phyloP scores from a whole-genome alignment of 2,113 vertebrate species.

The Meriones unguiculatus region DNA sequence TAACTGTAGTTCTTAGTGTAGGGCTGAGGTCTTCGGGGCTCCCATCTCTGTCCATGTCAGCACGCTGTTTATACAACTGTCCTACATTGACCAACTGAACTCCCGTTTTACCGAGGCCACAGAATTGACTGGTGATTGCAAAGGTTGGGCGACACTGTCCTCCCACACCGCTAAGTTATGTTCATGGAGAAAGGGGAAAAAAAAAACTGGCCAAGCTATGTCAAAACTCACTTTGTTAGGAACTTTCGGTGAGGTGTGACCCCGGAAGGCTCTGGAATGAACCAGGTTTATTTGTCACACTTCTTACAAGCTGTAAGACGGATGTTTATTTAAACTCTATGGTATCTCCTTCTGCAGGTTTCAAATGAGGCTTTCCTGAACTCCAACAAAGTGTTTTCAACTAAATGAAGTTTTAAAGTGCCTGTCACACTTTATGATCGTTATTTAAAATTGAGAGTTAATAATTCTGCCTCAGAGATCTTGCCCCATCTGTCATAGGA shows the following conservation, averaged over 20 bases:
- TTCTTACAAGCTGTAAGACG: neutral
- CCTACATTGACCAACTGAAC: neutral
- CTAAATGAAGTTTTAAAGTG: slow-evolving; percentile 56
- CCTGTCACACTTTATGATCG: neutral
- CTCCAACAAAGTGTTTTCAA: neutral
- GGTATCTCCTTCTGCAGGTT: neutral
- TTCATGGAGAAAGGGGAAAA: neutral
- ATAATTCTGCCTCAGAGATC: neutral
- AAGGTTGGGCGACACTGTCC: neutral
- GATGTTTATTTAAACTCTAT: neutral
- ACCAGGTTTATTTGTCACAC: neutral
- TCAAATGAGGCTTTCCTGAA: slow-evolving; percentile 13
- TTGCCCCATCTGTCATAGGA: neutral
- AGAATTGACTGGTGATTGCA: neutral
- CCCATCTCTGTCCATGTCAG: neutral
- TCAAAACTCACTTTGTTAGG: neutral
- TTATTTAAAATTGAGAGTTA: slow-evolving; percentile 20
- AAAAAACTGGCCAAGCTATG: rapidly evolving
- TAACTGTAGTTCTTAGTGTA: neutral
- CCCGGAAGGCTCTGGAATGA: neutral
- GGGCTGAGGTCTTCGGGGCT: no score
- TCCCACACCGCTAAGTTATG: neutral
- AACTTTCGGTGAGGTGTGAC: neutral
- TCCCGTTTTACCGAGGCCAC: neutral
- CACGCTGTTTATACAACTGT: neutral